These are phyloP conservation scores for Callosobruchus maculatus DNA, from an alignment of 2,888 invertebrate genomes.

Conservation along the genomic window DNA sequence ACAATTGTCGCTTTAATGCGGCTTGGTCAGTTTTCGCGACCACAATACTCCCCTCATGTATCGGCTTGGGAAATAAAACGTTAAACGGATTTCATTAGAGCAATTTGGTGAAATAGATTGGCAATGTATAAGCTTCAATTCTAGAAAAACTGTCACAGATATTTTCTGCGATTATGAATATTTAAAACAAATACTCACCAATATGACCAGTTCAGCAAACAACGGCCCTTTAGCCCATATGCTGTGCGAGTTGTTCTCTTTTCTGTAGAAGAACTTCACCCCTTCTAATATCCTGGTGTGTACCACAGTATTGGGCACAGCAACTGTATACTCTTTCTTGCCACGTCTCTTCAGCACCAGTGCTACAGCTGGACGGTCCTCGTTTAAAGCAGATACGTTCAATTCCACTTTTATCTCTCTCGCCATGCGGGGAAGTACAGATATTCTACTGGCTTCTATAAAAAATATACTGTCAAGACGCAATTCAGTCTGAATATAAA, in stretches of 20 bases:
- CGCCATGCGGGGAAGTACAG: constrained; percentile 53
- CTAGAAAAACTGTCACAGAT: not conserved
- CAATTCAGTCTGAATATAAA: constrained; percentile 1
- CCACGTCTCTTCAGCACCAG: constrained; percentile 51
- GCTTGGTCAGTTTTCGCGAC: no score
- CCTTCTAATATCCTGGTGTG: constrained; percentile 51
- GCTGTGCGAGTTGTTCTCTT: constrained; percentile 38
- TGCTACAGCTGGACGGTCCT: constrained; percentile 38
- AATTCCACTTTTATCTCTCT: constrained; percentile 52
- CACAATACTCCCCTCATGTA: no score
- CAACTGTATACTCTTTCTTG: constrained; percentile 40
- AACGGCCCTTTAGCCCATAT: constrained; percentile 53
- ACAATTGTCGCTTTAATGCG: no score
- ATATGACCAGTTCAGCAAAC: constrained; percentile 51
- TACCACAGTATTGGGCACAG: constrained; percentile 38
- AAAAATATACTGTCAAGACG: constrained; percentile 19
- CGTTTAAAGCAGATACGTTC: constrained; percentile 36
- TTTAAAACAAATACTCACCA: constrained; percentile 43
- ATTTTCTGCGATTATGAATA: not conserved
- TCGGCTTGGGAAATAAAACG: no score
- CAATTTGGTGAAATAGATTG: no score
- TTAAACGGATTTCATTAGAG: no score
- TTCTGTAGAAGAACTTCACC: constrained; percentile 51
- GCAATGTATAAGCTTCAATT: no score
- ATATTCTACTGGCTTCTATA: constrained; percentile 49